phyloP scores from a whole-genome alignment of 2,888 invertebrate species.

The Troglohyphantes excavatus region DNA sequence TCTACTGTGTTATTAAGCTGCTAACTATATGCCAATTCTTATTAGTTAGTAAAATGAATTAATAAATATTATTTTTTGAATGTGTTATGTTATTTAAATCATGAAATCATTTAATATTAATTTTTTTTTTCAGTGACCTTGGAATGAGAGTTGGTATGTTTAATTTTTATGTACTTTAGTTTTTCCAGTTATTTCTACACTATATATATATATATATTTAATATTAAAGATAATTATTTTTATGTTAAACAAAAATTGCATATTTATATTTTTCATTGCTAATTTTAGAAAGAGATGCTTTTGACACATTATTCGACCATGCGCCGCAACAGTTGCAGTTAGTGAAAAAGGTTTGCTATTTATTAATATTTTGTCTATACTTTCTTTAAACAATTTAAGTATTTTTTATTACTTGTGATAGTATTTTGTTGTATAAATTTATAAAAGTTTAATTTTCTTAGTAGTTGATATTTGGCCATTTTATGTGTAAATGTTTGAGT shows the following conservation, averaged over 20 bases:
- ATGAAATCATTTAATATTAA: too few species aligned
- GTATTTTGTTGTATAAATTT: too few species aligned
- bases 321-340: constrained; percentile 98
- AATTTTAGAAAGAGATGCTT: constrained; percentile 93
- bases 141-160: constrained; percentile 90
- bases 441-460: too few species aligned
- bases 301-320: constrained; percentile 98
- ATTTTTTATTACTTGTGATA: too few species aligned
- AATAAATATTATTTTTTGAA: too few species aligned
- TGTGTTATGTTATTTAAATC: too few species aligned
- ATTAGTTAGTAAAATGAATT: too few species aligned
- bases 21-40: too few species aligned
- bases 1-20: too few species aligned
- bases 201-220: too few species aligned
- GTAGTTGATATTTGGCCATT: too few species aligned
- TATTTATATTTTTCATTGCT: not conserved
- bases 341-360: constrained; percentile 91
- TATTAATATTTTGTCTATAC: not conserved
- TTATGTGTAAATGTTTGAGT: not conserved
- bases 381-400: too few species aligned
- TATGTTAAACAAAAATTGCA: not conserved
- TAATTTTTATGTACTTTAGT: not conserved
- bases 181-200: not conserved
- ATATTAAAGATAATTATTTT: not conserved
- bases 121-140: constrained; percentile 86